These are phyloP conservation scores for Coenonympha glycerion DNA, from an alignment of 2,888 invertebrate genomes.

Conservation along the genomic window DNA sequence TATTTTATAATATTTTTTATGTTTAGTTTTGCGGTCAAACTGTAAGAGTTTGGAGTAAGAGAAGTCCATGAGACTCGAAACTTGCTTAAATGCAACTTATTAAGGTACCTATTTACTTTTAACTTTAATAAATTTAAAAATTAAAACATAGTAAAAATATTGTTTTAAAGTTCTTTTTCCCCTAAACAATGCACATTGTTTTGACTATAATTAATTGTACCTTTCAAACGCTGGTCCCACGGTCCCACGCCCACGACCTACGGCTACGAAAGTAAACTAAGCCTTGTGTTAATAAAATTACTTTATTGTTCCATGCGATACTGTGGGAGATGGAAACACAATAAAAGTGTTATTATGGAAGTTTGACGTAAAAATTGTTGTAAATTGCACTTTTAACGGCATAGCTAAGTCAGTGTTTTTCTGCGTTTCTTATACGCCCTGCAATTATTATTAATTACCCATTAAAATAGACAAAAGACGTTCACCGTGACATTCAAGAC, in stretches of 20 bases:
- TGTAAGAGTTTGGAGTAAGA: no score
- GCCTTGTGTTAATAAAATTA: slow-evolving; percentile 13
- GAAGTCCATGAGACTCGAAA: no score
- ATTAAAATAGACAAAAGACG: no score
- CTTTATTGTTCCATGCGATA: slow-evolving; percentile 17
- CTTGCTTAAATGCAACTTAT: no score
- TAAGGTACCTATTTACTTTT: no score
- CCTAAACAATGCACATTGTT: slow-evolving; percentile 22
- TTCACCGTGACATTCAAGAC: no score
- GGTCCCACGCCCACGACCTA: slow-evolving; percentile 22
- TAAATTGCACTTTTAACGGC: neutral
- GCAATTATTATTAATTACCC: no score
- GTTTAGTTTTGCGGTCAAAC: no score
- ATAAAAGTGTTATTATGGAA: slow-evolving; percentile 2
- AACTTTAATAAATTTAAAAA: no score
- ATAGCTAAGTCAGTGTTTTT: no score
- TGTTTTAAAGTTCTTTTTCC: slow-evolving; percentile 4
- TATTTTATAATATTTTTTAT: neutral
- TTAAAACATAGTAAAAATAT: no score
- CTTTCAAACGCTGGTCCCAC: slow-evolving; percentile 1
- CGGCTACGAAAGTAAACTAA: slow-evolving; percentile 23
- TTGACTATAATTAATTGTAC: neutral
- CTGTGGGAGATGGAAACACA: slow-evolving; percentile 6
- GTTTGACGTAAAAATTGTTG: neutral
- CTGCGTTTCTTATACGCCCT: no score